Percentiles rank a stretch among this genome's conserved stretches.
phyloP scores from a whole-genome alignment of 2,113 vertebrate species.

The Prunella fulvescens region DNA sequence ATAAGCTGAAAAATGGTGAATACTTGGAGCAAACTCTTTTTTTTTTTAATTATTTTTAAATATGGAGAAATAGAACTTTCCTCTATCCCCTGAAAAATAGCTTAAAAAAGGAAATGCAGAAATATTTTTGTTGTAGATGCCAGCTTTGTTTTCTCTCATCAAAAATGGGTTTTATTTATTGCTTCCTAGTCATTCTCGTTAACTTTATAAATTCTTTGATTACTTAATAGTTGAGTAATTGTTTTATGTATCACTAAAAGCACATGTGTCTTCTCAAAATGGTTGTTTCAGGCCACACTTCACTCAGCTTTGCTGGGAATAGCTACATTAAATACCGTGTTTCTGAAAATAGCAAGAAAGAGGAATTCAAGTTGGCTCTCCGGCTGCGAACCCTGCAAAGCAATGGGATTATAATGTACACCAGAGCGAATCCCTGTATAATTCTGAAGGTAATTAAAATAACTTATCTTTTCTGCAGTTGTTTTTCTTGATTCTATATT shows the following conservation, averaged over 20 bases:
- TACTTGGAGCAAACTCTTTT: background rate
- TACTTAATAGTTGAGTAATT: conserved; percentile 6
- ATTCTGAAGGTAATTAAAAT: conserved; percentile 87
- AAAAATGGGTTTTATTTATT: background rate
- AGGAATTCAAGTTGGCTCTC: conserved; percentile 89
- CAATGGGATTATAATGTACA: conserved; percentile 93
- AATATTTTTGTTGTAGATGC: background rate
- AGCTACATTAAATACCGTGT: conserved; percentile 96
- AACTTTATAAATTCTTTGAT: background rate
- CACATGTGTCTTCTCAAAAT: conserved; percentile 43
- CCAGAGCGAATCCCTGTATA: conserved; percentile 87
- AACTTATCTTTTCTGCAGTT: conserved; percentile 32
- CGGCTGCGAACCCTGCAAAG: conserved; percentile 93
- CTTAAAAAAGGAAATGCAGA: background rate
- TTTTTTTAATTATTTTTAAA: background rate
- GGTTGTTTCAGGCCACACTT: conserved; percentile 86
- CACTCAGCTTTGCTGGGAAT: conserved; percentile 95
- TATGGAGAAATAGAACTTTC: background rate
- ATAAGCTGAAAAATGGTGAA: background rate
- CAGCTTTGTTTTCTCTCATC: background rate
- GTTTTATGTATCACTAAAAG: conserved; percentile 38
- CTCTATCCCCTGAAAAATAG: background rate
- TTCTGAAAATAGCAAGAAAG: conserved; percentile 82
- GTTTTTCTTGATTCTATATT: conserved; percentile 33
- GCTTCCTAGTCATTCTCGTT: conserved; percentile 10